phyloP scores from a whole-genome alignment of 2,888 invertebrate species.

The Drosophila seclusa region DNA sequence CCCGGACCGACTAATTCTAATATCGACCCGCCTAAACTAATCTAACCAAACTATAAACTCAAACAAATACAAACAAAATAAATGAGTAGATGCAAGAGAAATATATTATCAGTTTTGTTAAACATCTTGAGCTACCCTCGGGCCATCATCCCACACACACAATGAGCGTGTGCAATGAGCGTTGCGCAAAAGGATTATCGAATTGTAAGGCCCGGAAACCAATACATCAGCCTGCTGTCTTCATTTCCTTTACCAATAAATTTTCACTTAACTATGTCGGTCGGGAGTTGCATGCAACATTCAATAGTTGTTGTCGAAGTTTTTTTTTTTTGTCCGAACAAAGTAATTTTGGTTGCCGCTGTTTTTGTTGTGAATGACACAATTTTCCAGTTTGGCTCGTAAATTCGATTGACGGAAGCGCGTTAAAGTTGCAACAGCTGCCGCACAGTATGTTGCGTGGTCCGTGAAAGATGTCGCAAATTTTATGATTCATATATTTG shows the following conservation, averaged over 20 bases:
- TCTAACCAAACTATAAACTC: no score
- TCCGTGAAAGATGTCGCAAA: conserved; percentile 34
- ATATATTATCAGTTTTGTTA: neutral
- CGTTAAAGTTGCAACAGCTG: conserved; percentile 66
- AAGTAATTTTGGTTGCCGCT: neutral
- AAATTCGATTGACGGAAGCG: conserved; percentile 77
- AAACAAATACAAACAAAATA: no score
- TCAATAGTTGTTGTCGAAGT: conserved; percentile 22
- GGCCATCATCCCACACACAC: neutral
- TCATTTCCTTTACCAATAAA: conserved; percentile 75
- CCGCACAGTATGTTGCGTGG: conserved; percentile 33
- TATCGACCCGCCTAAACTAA: neutral
- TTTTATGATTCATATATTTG: conserved; percentile 60
- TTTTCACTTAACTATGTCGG: conserved; percentile 76
- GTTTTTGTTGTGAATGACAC: conserved; percentile 60
- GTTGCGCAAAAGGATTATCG: conserved; percentile 70
- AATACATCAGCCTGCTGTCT: conserved; percentile 68
- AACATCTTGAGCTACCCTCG: conserved; percentile 22
- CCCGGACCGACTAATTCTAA: no score
- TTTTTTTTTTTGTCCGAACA: neutral
- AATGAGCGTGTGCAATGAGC: conserved; percentile 27
- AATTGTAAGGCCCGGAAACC: conserved; percentile 69
- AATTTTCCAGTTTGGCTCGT: conserved; percentile 74
- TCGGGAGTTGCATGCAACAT: conserved; percentile 56
- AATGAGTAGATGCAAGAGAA: neutral